Base-by-base conservation (phyloP, 2,888 invertebrate species). In the Ariolimax columbianus region DNA sequence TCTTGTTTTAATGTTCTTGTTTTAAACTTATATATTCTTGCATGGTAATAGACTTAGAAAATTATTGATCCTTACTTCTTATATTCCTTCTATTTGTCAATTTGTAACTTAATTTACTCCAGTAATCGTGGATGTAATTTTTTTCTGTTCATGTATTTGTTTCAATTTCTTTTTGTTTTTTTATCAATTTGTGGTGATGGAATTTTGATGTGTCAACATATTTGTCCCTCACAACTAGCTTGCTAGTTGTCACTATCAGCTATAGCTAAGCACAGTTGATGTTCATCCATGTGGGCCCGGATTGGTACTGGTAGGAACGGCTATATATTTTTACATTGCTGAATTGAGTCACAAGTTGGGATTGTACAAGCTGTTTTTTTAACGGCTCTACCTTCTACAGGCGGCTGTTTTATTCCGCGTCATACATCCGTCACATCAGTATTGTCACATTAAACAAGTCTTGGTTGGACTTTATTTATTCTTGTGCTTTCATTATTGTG, bases 381-480 rank as follows among this genome's bases (percentile, higher is more conserved):
- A 33, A 19, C n/a, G 47, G 14, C 43, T 33, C 33, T 33, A 33
- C 33, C 63, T 30, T 30, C 7, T 4, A 30, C 63, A 63, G n/a
- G 30, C 30, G 63, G 36, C 47, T 73, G 43, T 73, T 30, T 3
- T 43, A 73, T 30, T 73, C n/a, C 43, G n/a, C 30, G 47, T 14
- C 47, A 47, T 73, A 73, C 73, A 73, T 73, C 47, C n/a, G 9
- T 73, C 43, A 30, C 17, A 30, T 73, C 43, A 72, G 38, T 68
- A 36, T 73, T 73, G 73, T 73, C 73, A 73, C 43, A 73, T 43
- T 73, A 73, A 73, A n/a, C n/a, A 73, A 40, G 38, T 47, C 4
- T 63, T 63, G 55, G 55, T n/a, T n/a, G n/a, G n/a, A n/a, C n/a
- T n/a, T n/a, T n/a, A n/a, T n/a, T n/a, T n/a, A n/a, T n/a, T n/a